Conservation (phyloP, 2,797 vertebrate genomes). For the Todus mexicanus region DNA sequence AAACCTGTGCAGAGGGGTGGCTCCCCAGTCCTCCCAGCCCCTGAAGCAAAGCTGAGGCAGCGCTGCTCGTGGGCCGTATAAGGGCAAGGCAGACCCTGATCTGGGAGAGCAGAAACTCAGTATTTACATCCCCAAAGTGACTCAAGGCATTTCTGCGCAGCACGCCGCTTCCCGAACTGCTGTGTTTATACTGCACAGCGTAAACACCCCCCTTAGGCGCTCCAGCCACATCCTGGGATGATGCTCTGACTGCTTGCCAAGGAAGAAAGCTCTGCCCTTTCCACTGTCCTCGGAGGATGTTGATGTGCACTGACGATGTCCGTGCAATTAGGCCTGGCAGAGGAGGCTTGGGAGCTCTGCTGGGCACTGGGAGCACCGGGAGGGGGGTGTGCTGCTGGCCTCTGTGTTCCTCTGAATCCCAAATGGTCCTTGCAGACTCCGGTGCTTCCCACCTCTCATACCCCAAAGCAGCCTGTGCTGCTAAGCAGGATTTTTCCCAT, state of each 20-base stretch:
- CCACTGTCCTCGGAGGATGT: rapidly evolving
- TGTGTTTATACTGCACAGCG: not conserved
- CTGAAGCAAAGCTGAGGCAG: not conserved
- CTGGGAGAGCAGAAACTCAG: not conserved
- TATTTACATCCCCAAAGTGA: not conserved
- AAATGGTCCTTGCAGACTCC: not conserved
- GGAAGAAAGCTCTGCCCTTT: not conserved
- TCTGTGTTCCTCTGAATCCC: not conserved
- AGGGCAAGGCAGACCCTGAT: not conserved
- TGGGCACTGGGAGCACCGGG: not conserved
- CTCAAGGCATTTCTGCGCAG: not conserved
- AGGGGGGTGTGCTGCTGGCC: not conserved
- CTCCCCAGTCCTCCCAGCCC: not conserved
- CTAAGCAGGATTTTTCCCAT: not conserved
- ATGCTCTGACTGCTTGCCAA: not conserved
- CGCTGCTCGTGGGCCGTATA: not conserved
- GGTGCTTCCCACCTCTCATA: not conserved
- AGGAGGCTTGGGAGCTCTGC: not conserved
- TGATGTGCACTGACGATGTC: not conserved
- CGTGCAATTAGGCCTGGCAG: rapidly evolving
- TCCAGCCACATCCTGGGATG: not conserved
- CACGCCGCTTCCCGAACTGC: not conserved
- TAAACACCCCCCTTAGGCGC: not conserved
- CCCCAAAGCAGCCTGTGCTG: not conserved
- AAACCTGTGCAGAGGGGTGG: rapidly evolving